Percentiles rank a stretch among this genome's conserved stretches.
Conservation (phyloP, 2,888 invertebrate species). For the Cataglyphis cursor region DNA sequence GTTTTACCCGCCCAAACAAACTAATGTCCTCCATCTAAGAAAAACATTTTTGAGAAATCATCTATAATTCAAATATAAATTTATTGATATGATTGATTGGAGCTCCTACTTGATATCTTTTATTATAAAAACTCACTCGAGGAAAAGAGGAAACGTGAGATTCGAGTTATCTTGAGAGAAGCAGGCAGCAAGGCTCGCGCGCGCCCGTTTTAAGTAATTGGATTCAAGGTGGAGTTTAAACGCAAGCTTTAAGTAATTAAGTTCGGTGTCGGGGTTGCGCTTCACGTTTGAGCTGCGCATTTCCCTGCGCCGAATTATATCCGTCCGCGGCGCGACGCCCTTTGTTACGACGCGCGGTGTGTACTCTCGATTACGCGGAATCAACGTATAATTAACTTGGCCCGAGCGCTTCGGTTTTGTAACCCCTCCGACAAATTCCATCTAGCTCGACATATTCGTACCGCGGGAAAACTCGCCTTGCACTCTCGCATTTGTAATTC, state of each 20-base stretch:
- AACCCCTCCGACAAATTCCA: slow-evolving; percentile 35
- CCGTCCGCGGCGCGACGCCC: not conserved
- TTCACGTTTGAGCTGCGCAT: slow-evolving; percentile 30
- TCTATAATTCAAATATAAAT: not conserved
- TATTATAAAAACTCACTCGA: slow-evolving; percentile 6
- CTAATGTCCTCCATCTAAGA: not conserved
- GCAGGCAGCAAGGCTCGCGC: slow-evolving; percentile 12
- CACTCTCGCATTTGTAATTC: slow-evolving; percentile 23
- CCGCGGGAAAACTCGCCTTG: not conserved
- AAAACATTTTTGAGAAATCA: not conserved
- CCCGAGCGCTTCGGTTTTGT: slow-evolving; percentile 43
- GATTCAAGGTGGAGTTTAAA: slow-evolving; percentile 47
- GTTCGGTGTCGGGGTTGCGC: slow-evolving; percentile 41
- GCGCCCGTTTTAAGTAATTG: slow-evolving; percentile 53
- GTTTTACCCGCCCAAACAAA: not conserved
- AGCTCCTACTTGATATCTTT: not conserved
- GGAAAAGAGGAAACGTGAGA: slow-evolving; percentile 13
- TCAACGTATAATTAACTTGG: slow-evolving; percentile 51
- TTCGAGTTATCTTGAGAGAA: slow-evolving; percentile 29
- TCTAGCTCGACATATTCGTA: not conserved
- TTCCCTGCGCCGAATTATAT: slow-evolving; percentile 36
- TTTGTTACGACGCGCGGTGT: slow-evolving; percentile 23
- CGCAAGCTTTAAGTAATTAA: slow-evolving; percentile 52
- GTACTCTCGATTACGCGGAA: slow-evolving; percentile 45
- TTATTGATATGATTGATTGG: slow-evolving; percentile 18